Evolutionary conservation across 2,797 vertebrate genomes (phyloP), one percentile per base, ranked within the genome.

Genomic region (Bucorvus abyssinicus): DNA sequence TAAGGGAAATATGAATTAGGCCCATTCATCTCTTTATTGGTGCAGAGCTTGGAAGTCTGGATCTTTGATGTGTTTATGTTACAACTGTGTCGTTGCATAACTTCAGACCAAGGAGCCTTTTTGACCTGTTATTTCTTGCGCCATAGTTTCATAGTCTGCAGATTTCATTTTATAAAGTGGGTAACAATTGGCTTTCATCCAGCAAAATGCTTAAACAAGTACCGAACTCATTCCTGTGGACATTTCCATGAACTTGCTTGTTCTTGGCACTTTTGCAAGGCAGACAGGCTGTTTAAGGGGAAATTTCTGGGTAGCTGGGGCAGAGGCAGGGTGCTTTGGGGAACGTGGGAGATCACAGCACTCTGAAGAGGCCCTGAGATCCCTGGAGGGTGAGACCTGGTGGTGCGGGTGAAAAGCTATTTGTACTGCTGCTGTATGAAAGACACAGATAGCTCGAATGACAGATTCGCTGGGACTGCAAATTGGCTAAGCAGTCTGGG

Each of bases 1-100:
- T 68, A 85, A 89, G 94, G 81, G 89, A 96, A 96, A 96, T 93
- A 89, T 78, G 92, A 96, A 93, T 93, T 92, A 78, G 65, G 32
- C 7, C 47, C 90, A 92, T 93, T 97, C 90, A 87, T 93, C 59
- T 89, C 78, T 55, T 53, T 21, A 21, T 34, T 94, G 93, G 86
- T 2, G 0, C 36, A 69, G 57, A 22, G 42, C 8, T 65, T 52
- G 60, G 61, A 61, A 22, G 74, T 38, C 3, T 0, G 40, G 69
- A 53, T 85, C 93, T 75, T 91, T 9, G 2, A 18, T 49, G 68
- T 93, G 89, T 96, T 97, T 96, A 59, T 91, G 57, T 94, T 95
- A 79, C 65, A 83, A 15, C 84, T 68, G 27, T 45, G 56, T 14
- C 24, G 55, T 92, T 95, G 84, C 86, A 52, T 80, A 95, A 96